A percentile compares a stretch with the other conserved stretches of the same genome.
Evolutionary conservation across 2,113 vertebrate genomes (phyloP).

Genomic region (Microcebus jonahi): DNA sequence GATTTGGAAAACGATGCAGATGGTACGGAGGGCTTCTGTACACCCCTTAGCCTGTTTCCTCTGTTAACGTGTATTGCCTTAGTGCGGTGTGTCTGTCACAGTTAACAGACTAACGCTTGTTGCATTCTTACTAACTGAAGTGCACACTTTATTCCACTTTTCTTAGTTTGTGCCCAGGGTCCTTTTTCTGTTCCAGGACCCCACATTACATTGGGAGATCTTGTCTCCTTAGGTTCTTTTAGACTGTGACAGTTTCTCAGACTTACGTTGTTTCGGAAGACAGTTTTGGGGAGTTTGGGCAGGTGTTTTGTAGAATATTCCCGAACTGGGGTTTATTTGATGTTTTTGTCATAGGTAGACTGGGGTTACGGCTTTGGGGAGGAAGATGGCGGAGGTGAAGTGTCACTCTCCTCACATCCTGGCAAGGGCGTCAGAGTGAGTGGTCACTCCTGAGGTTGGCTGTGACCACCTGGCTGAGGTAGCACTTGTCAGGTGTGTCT

Average conservation of each 20-base stretch:
- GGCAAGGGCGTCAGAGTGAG: not conserved
- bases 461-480: not conserved
- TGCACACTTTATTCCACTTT: no score
- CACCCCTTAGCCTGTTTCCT: not conserved
- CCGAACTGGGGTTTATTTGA: not conserved
- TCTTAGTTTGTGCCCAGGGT: not conserved
- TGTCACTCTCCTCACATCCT: not conserved
- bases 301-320: not conserved
- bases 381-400: not conserved
- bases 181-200: not conserved
- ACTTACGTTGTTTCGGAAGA: no score
- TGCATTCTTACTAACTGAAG: no score
- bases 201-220: not conserved
- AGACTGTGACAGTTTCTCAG: not conserved
- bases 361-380: not conserved
- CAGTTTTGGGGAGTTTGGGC: not conserved
- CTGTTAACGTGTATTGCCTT: no score
- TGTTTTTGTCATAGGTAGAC: not conserved
- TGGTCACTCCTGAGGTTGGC: not conserved
- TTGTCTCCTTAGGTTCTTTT: not conserved
- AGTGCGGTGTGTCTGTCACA: rapidly evolving
- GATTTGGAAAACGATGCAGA: not conserved
- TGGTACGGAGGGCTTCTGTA: no score
- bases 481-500: not conserved
- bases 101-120: rapidly evolving